These are phyloP conservation scores for Atethmia centrago DNA, from an alignment of 2,888 invertebrate species.

Conservation along the genomic window DNA sequence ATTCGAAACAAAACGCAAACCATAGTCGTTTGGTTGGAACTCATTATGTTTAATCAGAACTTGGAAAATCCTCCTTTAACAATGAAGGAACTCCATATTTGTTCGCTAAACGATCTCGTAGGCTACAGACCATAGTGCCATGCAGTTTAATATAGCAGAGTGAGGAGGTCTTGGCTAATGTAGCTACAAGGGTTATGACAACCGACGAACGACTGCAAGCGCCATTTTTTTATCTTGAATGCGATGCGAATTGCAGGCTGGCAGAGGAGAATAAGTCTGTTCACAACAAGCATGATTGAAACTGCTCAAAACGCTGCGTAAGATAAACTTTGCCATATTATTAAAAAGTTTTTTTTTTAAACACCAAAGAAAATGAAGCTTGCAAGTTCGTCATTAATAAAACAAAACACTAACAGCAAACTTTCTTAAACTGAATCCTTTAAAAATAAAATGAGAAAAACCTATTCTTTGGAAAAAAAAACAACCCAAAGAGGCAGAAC, in stretches of 20 bases:
- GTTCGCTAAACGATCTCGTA: constrained; percentile 13
- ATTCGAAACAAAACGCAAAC: neutral
- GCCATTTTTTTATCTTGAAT: constrained; percentile 9
- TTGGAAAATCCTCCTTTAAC: neutral
- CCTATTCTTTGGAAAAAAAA: neutral
- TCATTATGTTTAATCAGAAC: constrained; percentile 5
- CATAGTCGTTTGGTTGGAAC: constrained; percentile 22
- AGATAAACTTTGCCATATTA: neutral
- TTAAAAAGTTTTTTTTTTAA: neutral
- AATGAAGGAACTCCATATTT: neutral
- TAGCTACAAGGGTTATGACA: constrained; percentile 19
- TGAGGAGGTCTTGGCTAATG: constrained; percentile 30
- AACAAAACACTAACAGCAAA: neutral
- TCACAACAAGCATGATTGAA: neutral
- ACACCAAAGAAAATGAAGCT: neutral
- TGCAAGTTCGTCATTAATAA: neutral
- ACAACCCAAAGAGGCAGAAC: neutral
- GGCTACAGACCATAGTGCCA: constrained; percentile 22
- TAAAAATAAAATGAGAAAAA: neutral
- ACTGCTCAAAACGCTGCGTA: neutral
- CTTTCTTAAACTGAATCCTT: neutral
- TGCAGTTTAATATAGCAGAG: constrained; percentile 49
- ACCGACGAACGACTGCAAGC: constrained; percentile 11
- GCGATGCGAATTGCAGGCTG: constrained; percentile 5
- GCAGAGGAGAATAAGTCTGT: neutral